These are phyloP conservation scores for Xylota segnis DNA, from an alignment of 2,888 invertebrate genomes.

Conservation along the genomic window DNA sequence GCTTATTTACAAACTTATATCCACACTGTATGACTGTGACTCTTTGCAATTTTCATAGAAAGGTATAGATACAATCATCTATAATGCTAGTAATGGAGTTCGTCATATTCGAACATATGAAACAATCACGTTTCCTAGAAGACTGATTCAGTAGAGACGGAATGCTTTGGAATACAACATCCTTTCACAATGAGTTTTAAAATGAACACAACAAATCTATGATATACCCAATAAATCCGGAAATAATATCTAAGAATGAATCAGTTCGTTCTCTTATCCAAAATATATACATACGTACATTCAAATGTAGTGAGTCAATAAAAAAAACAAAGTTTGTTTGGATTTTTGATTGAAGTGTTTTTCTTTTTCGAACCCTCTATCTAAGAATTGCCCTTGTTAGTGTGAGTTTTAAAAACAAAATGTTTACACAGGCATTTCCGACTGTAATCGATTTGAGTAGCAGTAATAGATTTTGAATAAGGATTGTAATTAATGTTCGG, in stretches of 20 bases:
- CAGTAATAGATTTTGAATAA: too few relatives aligned
- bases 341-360: not conserved
- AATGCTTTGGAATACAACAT: too few relatives aligned
- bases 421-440: not conserved
- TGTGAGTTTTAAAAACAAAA: not conserved
- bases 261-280: not conserved
- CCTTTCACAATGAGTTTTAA: not conserved
- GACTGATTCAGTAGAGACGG: too few relatives aligned
- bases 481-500: too few relatives aligned
- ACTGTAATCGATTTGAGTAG: not conserved
- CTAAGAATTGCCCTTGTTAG: not conserved
- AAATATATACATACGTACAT: not conserved
- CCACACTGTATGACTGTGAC: too few relatives aligned
- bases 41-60: not conserved
- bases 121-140: too few relatives aligned
- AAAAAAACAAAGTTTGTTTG: not conserved
- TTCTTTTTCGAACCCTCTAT: not conserved
- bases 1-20: too few relatives aligned
- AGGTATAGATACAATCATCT: not conserved
- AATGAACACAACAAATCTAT: not conserved
- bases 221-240: not conserved
- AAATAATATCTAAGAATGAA: slow-evolving; percentile 8
- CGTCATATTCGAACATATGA: too few relatives aligned
- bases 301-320: slow-evolving; percentile 6
- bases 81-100: too few relatives aligned